phyloP scores from a whole-genome alignment of 1,140 invertebrate genomes.

The Chelonus insularis region DNA sequence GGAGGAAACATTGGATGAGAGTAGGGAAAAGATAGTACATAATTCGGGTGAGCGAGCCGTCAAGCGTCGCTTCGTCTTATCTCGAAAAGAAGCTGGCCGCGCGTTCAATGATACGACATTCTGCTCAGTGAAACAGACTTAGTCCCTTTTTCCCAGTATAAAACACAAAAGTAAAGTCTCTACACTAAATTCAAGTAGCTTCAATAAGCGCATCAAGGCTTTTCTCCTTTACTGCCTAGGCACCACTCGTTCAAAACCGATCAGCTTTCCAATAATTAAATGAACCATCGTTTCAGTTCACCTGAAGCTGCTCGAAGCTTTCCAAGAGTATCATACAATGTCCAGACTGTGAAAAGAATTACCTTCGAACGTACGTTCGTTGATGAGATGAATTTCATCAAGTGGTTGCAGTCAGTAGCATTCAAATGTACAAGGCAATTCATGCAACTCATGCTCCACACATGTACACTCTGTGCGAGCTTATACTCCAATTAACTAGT shows the following conservation, averaged over 20 bases:
- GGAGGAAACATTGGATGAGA: slow-evolving; percentile 4
- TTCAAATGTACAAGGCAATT: neutral
- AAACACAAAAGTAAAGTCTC: slow-evolving; percentile 24
- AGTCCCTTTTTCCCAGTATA: neutral
- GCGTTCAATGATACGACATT: neutral
- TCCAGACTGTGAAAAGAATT: neutral
- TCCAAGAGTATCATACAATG: neutral
- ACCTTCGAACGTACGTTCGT: too few relatives aligned
- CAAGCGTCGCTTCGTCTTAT: slow-evolving; percentile 23
- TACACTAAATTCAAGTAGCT: neutral
- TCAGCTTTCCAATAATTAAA: slow-evolving; percentile 43
- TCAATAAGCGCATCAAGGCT: neutral
- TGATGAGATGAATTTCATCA: neutral
- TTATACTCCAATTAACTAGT: slow-evolving; percentile 1
- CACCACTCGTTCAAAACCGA: slow-evolving; percentile 27
- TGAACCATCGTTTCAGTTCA: slow-evolving; percentile 32
- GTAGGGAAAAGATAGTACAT: slow-evolving; percentile 15
- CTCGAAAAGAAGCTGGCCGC: slow-evolving; percentile 13
- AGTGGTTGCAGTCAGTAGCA: neutral
- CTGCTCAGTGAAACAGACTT: slow-evolving; percentile 10
- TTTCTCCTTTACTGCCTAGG: neutral
- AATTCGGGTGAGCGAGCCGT: slow-evolving; percentile 29
- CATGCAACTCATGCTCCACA: too few relatives aligned
- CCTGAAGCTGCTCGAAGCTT: neutral
- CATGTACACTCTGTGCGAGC: too few relatives aligned